phyloP scores from a whole-genome alignment of 2,113 vertebrate genomes.

The Pluvialis apricaria region DNA sequence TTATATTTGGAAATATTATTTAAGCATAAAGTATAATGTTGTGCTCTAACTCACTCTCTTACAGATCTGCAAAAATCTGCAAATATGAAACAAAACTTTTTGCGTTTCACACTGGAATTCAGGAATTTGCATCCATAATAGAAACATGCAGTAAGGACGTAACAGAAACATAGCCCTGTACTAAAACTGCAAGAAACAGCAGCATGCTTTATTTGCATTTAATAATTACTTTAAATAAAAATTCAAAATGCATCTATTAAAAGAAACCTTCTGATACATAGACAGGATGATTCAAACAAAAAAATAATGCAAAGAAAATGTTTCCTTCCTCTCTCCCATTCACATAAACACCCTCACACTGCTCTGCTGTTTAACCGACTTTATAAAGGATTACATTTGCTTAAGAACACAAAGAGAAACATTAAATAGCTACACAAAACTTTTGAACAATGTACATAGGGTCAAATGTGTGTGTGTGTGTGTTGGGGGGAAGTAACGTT shows the following conservation, averaged over 20 bases:
- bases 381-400: neutral
- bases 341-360: neutral
- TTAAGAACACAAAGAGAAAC: neutral
- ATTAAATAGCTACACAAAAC: neutral
- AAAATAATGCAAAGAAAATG: neutral
- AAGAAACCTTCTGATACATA: neutral
- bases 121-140: neutral
- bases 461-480: accelerated
- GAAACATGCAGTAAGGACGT: neutral
- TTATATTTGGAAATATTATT: neutral
- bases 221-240: neutral
- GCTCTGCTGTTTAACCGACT: neutral
- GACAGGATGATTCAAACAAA: neutral
- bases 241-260: neutral
- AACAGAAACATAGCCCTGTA: neutral
- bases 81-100: neutral
- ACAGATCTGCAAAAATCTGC: neutral
- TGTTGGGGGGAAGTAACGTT: neutral
- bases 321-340: neutral
- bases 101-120: neutral
- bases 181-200: neutral
- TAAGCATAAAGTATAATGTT: neutral
- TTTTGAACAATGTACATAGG: neutral
- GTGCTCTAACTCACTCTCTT: neutral
- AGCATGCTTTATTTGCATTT: neutral